Base-by-base conservation (phyloP, 2,797 vertebrate species). In the Aratinga solstitialis region DNA sequence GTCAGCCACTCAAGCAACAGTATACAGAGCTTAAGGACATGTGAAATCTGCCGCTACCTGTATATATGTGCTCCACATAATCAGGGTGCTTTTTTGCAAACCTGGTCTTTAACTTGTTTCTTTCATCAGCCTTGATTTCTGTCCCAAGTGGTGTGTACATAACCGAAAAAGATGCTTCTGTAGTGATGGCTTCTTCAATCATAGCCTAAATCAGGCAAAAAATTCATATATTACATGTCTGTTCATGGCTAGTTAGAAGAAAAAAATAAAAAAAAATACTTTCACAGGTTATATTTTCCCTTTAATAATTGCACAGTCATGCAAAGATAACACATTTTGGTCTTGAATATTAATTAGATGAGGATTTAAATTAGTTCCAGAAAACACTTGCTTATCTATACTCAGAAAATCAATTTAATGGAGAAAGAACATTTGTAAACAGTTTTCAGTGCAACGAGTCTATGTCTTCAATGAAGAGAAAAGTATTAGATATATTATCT, bases 361-460 rank as follows among this genome's bases (percentile, higher is more conserved):
- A 48, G 95, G 97, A 97, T 97, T 98, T 91, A 97, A 98, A 98
- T 98, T 97, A 97, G 96, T 97, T 98, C 95, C 96, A 96, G 96
- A 97, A 97, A 97, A 96, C 95, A 97, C 62, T 96, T 96, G 94
- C 47, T 96, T 97, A 89, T 96, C 97, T 97, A 81, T 89, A 94
- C 91, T 96, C 94, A 96, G 96, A 96, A 98, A 98, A 97, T 95
- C 95, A 98, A 97, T 98, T 98, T 97, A 96, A 97, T 95, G 90
- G 93, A 89, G 95, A 95, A 97, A 95, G 95, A 96, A 96, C 96
- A 97, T 97, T 97, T 97, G 93, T 97, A 98, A 98, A 97, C 89
- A 97, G 91, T 91, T 91, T 94, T 95, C 86, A 95, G 76, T 90
- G 95, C 94, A 87, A 68, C 8, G 10, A 93, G 76, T 69, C 91